These are phyloP conservation scores for Cinclus cinclus DNA, from an alignment of 2,113 vertebrate genomes.

Conservation along the genomic window DNA sequence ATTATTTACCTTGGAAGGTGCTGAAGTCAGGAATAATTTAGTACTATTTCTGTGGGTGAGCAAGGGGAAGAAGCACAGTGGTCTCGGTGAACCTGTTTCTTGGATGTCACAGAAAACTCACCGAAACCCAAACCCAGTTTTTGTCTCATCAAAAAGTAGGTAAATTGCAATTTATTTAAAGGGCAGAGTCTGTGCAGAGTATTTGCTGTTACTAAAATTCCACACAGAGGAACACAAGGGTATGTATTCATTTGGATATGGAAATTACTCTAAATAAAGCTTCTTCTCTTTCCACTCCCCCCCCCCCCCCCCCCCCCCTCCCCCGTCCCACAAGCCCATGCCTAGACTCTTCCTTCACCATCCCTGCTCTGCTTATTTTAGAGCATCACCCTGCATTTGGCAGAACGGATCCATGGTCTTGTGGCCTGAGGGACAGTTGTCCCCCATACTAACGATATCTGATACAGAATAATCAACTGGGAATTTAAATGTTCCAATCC, in stretches of 20 bases:
- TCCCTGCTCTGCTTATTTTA: background rate
- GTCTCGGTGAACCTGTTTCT: background rate
- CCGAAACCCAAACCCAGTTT: background rate
- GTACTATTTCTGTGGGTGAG: background rate
- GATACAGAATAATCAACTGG: background rate
- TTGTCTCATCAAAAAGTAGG: background rate
- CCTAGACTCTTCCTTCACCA: background rate
- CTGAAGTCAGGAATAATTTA: background rate
- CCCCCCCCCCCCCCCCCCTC: too few relatives aligned
- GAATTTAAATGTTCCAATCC: background rate
- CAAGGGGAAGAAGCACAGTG: background rate
- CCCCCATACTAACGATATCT: background rate
- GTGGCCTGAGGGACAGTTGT: background rate
- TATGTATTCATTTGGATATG: background rate
- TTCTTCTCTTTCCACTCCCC: background rate
- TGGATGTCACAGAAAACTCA: background rate
- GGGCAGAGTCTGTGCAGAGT: background rate
- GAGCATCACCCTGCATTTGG: background rate
- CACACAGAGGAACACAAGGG: background rate
- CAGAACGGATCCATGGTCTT: fast-evolving
- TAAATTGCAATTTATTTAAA: background rate
- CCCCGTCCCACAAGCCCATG: background rate
- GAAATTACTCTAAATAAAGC: background rate
- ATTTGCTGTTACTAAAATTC: background rate
- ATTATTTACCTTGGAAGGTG: background rate